These are phyloP conservation scores for Vidua macroura DNA, from an alignment of 2,113 vertebrate species.

Conservation along the genomic window DNA sequence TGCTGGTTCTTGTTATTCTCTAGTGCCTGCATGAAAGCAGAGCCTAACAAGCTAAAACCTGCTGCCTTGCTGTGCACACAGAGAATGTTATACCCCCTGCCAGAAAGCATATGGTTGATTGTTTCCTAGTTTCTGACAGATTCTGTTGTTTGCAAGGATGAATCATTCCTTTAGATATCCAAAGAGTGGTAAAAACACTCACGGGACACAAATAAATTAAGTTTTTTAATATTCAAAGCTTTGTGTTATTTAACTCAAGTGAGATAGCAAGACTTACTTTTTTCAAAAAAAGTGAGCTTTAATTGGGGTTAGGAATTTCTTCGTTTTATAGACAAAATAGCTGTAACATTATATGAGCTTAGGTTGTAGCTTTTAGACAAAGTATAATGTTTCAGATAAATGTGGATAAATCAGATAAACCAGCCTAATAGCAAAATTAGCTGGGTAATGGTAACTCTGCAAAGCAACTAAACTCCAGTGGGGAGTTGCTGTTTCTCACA, in stretches of 20 bases:
- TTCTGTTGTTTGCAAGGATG: slow-evolving; percentile 19
- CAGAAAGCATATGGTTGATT: not conserved
- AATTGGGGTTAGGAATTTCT: slow-evolving; percentile 29
- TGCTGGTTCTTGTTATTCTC: not conserved
- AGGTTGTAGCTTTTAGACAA: not conserved
- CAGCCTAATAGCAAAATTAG: not conserved
- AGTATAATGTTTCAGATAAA: not conserved
- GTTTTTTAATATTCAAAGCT: slow-evolving; percentile 32
- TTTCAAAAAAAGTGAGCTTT: not conserved
- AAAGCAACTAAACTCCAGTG: not conserved
- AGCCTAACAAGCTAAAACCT: not conserved
- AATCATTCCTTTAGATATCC: slow-evolving; percentile 58
- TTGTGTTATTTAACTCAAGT: slow-evolving; percentile 49
- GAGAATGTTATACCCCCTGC: not conserved
- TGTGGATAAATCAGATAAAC: not conserved
- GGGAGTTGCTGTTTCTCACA: not conserved
- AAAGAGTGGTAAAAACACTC: slow-evolving; percentile 40
- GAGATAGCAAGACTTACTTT: not conserved
- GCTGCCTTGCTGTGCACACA: not conserved
- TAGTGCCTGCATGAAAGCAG: not conserved
- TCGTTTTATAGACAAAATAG: not conserved
- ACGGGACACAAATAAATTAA: slow-evolving; percentile 41
- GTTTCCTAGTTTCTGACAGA: not conserved
- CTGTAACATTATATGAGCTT: not conserved
- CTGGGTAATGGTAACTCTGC: not conserved